Base-by-base conservation (phyloP, 2,113 vertebrate genomes). In the Podarcis muralis region DNA sequence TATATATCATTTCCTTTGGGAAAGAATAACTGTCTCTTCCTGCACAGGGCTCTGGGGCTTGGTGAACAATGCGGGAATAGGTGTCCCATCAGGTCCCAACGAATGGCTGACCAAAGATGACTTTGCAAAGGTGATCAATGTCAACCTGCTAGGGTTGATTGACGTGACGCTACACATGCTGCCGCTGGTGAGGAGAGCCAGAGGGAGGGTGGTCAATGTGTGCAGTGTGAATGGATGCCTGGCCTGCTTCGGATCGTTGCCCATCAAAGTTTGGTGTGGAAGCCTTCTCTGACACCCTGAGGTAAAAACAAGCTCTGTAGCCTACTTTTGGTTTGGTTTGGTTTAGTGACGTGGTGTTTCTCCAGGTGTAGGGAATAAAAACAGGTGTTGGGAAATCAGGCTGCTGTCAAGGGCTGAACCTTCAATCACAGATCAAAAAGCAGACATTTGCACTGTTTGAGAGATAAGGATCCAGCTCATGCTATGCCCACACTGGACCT, bases 211-310 rank as follows among this genome's bases (percentile, higher is more conserved):
- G 57, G 95, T 97, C 71, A 97, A 96, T 16, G 86, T 97, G 11
- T 92, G 95, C 88, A 97, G 96, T 85, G 77, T 95, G n/a, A 27
- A 93, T 69, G 97, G 96, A 76, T 94, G 96, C 88, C 43, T 96
- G 18, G 90, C 95, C 53, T 57, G 88, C 4, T 7, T 40, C 37
- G 93, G 92, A 27, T 22, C 97, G 97, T 81, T 93, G 83, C 75
- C 82, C 94, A 77, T 95, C 97, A 23, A 97, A 97, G 87, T 95
- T 90, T 88, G 96, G 96, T 48, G 95, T 97, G 13, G 97, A 97
- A 89, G 95, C 92, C 13, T 97, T 97, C 93, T 97, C 97, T 22
- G 97, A 97, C 85, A 84, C 86, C 35, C 94, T 97, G 15, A 96
- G 97, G 20, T n/a, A n/a, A n/a, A n/a, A n/a, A n/a, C n/a, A n/a